Base-by-base conservation (phyloP, 2,113 vertebrate species). In the Urocitellus parryii region DNA sequence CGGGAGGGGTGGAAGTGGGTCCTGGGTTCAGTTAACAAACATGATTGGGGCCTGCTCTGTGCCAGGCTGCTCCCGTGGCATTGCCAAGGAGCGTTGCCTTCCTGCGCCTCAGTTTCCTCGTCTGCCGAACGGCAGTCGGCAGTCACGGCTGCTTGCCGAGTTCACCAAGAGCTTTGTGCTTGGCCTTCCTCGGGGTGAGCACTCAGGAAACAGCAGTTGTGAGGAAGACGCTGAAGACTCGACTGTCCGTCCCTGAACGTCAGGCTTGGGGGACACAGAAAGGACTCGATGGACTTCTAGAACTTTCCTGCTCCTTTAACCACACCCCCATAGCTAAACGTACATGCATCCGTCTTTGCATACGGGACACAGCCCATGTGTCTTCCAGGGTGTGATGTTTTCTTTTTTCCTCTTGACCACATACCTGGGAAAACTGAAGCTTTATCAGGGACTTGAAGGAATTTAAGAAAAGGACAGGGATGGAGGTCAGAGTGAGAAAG, bases 81-180 rank as follows among this genome's bases (percentile, higher is more conserved):
- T 58, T 22, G 22, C 58, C 67, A 45, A 74, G 77, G 17, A n/a
- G 61, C 16, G 13, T 13, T 1, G 39, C 79, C 2, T 68, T 73
- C 61, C 68, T 68, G 34, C 56, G 78, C 78, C 87, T 97, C 22
- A 6, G 77, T 83, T 93, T 96, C 65, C 80, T 77, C 39, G 14
- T 77, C n/a, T 74, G 45, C 74, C 53, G 56, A n/a, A 8, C 9
- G 84, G 51, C 24, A 45, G 39, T 39, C 56, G 0, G 24, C 61
- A 63, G 61, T 10, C 86, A 25, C 48, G 27, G 32, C 39, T 63
- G 67, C n/a, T 88, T 73, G 34, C 45, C 94, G 91, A 73, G 13
- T 3, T 29, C 24, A 37, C 48, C 27, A 56, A 32, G 68, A 65
- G 45, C 37, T 42, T 48, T 53, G 34, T 34, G 20, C 48, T 11